Percentiles rank a stretch among this genome's conserved stretches.
Evolutionary conservation across 2,797 vertebrate species (phyloP).

Genomic region (Selene dorsalis): DNA sequence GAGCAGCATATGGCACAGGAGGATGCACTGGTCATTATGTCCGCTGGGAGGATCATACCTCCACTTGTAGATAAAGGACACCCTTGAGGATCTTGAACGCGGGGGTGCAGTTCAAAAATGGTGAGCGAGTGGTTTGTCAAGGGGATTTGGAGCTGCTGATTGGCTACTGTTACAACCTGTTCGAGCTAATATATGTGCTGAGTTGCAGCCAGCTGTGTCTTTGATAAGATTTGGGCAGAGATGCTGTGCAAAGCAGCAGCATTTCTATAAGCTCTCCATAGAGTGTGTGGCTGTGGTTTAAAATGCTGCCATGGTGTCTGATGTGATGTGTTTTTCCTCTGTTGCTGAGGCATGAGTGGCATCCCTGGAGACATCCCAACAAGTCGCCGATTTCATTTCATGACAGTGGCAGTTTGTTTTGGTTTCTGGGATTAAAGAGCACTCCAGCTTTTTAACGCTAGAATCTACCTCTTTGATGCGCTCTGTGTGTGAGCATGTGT

Average conservation of each 20-base stretch:
- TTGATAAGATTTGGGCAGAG: constrained; percentile 44
- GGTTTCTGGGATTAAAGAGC: constrained; percentile 1
- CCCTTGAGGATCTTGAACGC: constrained; percentile 20
- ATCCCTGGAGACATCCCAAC: neutral
- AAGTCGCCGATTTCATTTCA: constrained; percentile 1
- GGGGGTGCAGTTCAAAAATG: constrained; percentile 26
- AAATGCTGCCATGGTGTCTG: constrained; percentile 10
- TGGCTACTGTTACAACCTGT: constrained; percentile 48
- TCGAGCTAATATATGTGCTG: constrained; percentile 38
- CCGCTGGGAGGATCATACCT: constrained; percentile 35
- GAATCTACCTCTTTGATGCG: neutral
- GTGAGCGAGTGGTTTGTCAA: constrained; percentile 26
- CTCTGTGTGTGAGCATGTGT: neutral
- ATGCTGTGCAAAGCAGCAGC: constrained; percentile 33
- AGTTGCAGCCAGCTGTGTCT: constrained; percentile 52
- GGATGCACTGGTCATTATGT: constrained; percentile 10
- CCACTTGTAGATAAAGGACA: constrained; percentile 35
- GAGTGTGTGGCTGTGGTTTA: neutral
- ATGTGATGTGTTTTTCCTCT: neutral
- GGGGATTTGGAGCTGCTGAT: constrained; percentile 41
- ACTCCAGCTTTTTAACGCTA: neutral
- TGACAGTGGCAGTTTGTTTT: neutral
- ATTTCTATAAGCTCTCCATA: neutral
- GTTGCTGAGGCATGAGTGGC: neutral
- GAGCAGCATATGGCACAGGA: constrained; percentile 27